Evolutionary conservation across 2,888 invertebrate species (phyloP), one percentile per base, ranked within the genome.

Genomic region (Pollenia angustigena): DNA sequence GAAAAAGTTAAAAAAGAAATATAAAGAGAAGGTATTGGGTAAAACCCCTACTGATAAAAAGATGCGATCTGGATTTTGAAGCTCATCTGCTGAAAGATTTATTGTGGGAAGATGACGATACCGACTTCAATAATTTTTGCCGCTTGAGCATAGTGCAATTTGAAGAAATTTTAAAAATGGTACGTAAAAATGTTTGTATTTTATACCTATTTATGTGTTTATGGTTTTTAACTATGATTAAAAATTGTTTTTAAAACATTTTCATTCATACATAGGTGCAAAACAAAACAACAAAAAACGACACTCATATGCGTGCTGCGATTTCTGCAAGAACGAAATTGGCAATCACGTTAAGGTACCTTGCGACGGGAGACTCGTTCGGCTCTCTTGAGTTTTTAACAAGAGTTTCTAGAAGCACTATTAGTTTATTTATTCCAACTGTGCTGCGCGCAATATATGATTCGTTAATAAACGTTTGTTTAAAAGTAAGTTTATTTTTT

Each of bases 361-460:
- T 76, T 18, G 48, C 48, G 46, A 60, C 76, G 16, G 76, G 76
- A 44, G 62, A 76, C 62, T 76, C 76, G 16, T 76, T 60, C 32
- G 32, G 62, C 18, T 60, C 58, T 62, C 40, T 81, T 12, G 52
- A 81, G 56, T 81, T 60, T 62, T 81, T 81, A 79, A 56, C 79
- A 16, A 42, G 79, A 52, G 79, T 83, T 78, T 71, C 76, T 23
- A 48, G 42, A 14, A 76, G 71, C 50, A 78, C 76, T 50, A 76
- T 69, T 46, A 23, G 52, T 40, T 40, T 69, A 32, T 66, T 85
- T 46, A 66, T 80, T 16, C 74, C 80, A 42, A 42, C 7, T 11
- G 72, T 66, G 23, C 56, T 80, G 32, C 23, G 68, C 16, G 68
- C 68, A 48, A 50, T 68, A 8, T 68, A 50, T 50, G 52, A 68